Evolutionary conservation across 2,113 vertebrate genomes (phyloP), one percentile per base, ranked within the genome.

Genomic region (Pongo pygmaeus): DNA sequence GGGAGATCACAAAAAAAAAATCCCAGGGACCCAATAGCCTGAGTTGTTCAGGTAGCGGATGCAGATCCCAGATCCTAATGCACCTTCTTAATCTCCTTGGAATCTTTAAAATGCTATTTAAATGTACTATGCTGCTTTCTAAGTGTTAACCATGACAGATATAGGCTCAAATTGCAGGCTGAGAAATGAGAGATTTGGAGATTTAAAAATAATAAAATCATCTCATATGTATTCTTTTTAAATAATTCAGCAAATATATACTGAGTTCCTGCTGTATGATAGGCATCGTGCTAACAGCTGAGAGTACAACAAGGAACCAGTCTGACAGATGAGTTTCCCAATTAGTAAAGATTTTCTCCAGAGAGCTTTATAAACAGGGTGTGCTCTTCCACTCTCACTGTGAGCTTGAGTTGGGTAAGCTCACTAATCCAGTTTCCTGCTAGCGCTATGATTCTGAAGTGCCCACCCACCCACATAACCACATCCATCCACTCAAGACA

Each of bases 101-200:
- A 89, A 94, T 97, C 55, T 75, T 87, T 11, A 87, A 84, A 97
- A 84, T 91, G 27, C 32, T 72, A n/a, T 84, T 94, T 74, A 30
- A 80, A 89, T 46, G 5, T 52, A 77, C 16, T 57, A 91, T 70
- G 13, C 48, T 80, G 30, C 40, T 97, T 86, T 81, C 4, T 79
- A 38, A 52, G 18, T 48, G 27, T 95, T 92, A 87, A 90, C 18
- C 23, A 88, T 88, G 61, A 94, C 59, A 95, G 9, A 61, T 70
- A 72, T 12, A 55, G 5, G 32, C 13, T 89, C 52, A 90, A 80
- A 89, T 8, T 74, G 6, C 20, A 96, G 57, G 25, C 27, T 84
- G 75, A 87, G 5, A 94, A 90, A 43, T 86, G 25, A 93, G 38
- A 89, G 25, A 70, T 79, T 80, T 90, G 59, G 30, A 86, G 59